Evolutionary conservation across 2,113 vertebrate species (phyloP).

Genomic region (Gnathonemus echidnorhynchus): DNA sequence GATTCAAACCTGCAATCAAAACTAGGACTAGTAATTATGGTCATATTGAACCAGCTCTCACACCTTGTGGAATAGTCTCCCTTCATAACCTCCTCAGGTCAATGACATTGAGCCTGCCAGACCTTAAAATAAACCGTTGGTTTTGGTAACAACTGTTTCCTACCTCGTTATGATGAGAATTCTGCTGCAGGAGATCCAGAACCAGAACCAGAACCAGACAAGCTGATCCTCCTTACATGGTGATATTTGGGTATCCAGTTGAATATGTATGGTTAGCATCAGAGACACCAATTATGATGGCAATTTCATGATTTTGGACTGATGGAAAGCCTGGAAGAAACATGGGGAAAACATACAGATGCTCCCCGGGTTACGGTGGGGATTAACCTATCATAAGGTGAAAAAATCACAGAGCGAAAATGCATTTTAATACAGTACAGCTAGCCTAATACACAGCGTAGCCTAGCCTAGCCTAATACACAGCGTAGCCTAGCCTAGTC

Average conservation of each 20-base stretch:
- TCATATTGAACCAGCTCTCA: not conserved
- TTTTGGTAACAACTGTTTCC: not conserved
- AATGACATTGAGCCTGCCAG: not conserved
- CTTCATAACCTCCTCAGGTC: not conserved
- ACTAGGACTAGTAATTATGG: not conserved
- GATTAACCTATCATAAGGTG: too few relatives aligned
- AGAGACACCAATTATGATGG: too few relatives aligned
- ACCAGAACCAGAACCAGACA: not conserved
- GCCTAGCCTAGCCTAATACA: too few relatives aligned
- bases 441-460: too few relatives aligned
- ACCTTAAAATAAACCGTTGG: not conserved
- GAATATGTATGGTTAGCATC: not conserved
- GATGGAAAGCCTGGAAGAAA: too few relatives aligned
- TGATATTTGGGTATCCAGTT: not conserved
- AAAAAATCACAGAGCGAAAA: too few relatives aligned
- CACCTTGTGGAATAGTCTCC: not conserved
- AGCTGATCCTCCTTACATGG: not conserved
- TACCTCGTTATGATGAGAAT: not conserved
- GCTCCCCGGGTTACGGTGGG: too few relatives aligned
- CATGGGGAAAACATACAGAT: too few relatives aligned
- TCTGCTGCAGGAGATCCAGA: not conserved
- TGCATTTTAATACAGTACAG: too few relatives aligned
- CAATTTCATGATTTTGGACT: too few relatives aligned
- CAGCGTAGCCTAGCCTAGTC: too few relatives aligned
- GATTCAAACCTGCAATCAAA: not conserved